Evolutionary conservation across 2,888 invertebrate genomes (phyloP).

Genomic region (Aphodius sticticus): DNA sequence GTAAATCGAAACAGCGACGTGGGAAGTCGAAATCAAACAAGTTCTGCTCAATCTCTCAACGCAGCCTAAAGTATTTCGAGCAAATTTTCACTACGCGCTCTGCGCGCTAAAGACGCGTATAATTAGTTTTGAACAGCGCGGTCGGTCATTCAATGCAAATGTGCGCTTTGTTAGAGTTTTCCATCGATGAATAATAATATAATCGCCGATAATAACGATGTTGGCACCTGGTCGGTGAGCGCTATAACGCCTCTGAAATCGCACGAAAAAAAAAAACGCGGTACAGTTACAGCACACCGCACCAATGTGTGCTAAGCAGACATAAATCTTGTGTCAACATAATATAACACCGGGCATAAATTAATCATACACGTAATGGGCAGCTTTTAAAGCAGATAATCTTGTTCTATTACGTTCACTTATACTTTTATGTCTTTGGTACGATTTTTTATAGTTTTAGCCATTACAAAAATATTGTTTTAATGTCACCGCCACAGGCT

Average conservation of each 20-base stretch:
- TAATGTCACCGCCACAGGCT: no score
- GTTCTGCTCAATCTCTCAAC: neutral
- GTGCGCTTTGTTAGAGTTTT: neutral
- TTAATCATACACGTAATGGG: neutral
- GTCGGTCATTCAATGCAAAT: neutral
- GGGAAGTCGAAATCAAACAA: neutral
- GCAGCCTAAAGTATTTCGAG: neutral
- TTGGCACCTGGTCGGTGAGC: slow-evolving; percentile 4
- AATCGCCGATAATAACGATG: neutral
- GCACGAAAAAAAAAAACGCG: neutral
- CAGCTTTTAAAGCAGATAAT: neutral
- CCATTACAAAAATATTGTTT: no score
- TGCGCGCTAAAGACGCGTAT: neutral
- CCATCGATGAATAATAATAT: neutral
- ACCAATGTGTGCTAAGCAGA: neutral
- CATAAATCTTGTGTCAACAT: neutral
- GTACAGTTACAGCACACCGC: neutral
- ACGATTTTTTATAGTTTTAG: no score
- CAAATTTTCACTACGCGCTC: neutral
- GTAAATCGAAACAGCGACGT: neutral
- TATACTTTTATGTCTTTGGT: no score
- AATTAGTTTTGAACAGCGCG: neutral
- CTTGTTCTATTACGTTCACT: no score
- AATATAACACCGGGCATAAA: neutral
- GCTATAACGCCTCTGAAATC: neutral